A percentile compares a stretch with the other conserved stretches of the same genome.
phyloP scores from a whole-genome alignment of 23 tunicate genomes.

The Pegea sp. region DNA sequence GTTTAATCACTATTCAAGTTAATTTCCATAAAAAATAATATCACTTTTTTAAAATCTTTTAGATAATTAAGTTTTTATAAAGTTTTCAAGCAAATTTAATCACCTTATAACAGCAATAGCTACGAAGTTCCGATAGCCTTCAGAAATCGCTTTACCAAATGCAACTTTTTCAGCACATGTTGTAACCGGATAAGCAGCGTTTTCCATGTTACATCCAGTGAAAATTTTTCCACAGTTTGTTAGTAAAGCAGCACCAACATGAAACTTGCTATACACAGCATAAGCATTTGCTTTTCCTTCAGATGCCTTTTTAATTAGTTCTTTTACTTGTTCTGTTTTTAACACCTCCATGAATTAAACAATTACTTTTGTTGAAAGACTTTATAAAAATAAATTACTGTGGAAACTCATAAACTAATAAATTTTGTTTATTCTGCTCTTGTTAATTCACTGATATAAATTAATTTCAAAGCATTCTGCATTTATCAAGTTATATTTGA shows the following conservation, averaged over 20 bases:
- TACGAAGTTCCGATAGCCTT: constrained; percentile 4
- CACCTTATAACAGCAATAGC: constrained; percentile 13
- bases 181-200: constrained; percentile 11
- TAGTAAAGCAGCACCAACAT: constrained; percentile 29
- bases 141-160: constrained; percentile 16
- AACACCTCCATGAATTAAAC: no score
- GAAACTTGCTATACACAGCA: constrained; percentile 25
- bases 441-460: no score
- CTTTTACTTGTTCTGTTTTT: neutral
- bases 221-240: constrained; percentile 9
- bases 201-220: constrained; percentile 44
- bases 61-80: no score
- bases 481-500: no score
- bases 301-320: constrained; percentile 1
- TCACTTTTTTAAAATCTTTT: no score
- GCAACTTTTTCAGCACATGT: constrained; percentile 26
- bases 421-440: no score
- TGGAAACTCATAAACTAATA: no score
- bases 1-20: no score
- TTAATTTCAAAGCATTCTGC: no score
- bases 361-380: no score
- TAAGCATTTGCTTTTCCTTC: constrained; percentile 13
- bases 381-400: no score
- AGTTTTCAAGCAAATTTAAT: neutral
- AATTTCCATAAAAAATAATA: no score